These are phyloP conservation scores for Morpho deidamia DNA, from an alignment of 2,888 invertebrate genomes.

Conservation along the genomic window DNA sequence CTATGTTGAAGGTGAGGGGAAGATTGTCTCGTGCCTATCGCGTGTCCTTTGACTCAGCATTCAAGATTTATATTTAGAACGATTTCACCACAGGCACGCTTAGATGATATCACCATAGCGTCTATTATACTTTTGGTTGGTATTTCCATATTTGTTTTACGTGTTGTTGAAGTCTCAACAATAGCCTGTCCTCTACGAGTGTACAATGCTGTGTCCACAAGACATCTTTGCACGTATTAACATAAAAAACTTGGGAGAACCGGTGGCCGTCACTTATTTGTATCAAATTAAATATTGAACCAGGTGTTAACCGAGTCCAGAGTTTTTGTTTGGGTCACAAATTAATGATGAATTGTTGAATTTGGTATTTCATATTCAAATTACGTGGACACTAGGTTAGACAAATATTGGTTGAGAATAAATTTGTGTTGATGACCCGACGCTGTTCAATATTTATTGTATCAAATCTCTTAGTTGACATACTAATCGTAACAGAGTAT, in stretches of 20 bases:
- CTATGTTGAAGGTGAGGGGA: slow-evolving; percentile 66
- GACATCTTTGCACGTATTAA: slow-evolving; percentile 54
- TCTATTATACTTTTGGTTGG: not conserved
- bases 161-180: slow-evolving; percentile 22
- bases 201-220: slow-evolving; percentile 52
- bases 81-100: not conserved
- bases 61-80: slow-evolving; percentile 45
- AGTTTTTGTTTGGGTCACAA: slow-evolving; percentile 59
- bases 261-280: slow-evolving; percentile 69
- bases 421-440: slow-evolving; percentile 16
- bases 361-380: slow-evolving; percentile 46
- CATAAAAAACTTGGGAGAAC: slow-evolving; percentile 59
- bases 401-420: slow-evolving; percentile 36
- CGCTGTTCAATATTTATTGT: not conserved
- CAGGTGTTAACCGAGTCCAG: slow-evolving; percentile 71
- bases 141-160: slow-evolving; percentile 16
- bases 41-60: slow-evolving; percentile 53
- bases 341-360: slow-evolving; percentile 52
- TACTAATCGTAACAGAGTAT: slow-evolving; percentile 20
- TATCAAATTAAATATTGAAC: slow-evolving; percentile 72
- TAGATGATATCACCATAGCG: slow-evolving; percentile 10
- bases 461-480: not conserved
- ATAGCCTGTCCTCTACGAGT: slow-evolving; percentile 14
- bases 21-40: slow-evolving; percentile 65
- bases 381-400: slow-evolving; percentile 35